These are phyloP conservation scores for Latrodectus elegans DNA, from an alignment of 2,888 invertebrate species.

Conservation along the genomic window DNA sequence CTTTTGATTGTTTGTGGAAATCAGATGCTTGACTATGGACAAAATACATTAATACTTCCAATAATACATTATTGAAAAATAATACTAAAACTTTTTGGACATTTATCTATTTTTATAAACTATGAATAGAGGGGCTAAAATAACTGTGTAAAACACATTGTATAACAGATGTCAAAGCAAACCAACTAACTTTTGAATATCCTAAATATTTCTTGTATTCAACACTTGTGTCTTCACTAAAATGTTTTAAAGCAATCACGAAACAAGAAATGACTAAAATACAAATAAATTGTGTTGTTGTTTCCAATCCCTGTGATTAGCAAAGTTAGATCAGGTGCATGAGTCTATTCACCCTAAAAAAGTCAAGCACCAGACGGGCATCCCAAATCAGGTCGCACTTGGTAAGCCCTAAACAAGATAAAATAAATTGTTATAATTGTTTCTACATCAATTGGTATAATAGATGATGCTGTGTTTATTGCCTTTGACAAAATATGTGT, in stretches of 20 bases:
- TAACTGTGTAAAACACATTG: too few relatives aligned
- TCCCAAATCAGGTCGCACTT: too few relatives aligned
- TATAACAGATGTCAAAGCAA: too few relatives aligned
- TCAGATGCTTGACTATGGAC: conserved; percentile 20
- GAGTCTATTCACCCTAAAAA: too few relatives aligned
- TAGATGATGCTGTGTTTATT: conserved; percentile 11
- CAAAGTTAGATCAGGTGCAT: too few relatives aligned
- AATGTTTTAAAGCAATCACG: not conserved
- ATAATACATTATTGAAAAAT: conserved; percentile 2
- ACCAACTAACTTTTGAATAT: conserved; percentile 12
- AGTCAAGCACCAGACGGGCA: too few relatives aligned
- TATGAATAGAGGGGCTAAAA: too few relatives aligned
- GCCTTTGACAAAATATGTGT: conserved; percentile 39
- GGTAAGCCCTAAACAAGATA: too few relatives aligned
- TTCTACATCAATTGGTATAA: conserved; percentile 14
- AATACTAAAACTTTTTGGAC: too few relatives aligned
- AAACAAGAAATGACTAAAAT: not conserved
- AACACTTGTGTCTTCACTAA: conserved; percentile 24
- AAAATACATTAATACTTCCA: conserved; percentile 13
- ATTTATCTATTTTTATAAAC: too few relatives aligned
- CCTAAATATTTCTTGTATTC: not conserved
- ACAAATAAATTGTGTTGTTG: conserved; percentile 7
- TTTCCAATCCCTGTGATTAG: too few relatives aligned
- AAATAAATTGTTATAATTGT: conserved; percentile 14
- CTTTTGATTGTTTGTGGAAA: conserved; percentile 33